phyloP scores from a whole-genome alignment of 2,113 vertebrate species.

The Phylloscopus whistleri region DNA sequence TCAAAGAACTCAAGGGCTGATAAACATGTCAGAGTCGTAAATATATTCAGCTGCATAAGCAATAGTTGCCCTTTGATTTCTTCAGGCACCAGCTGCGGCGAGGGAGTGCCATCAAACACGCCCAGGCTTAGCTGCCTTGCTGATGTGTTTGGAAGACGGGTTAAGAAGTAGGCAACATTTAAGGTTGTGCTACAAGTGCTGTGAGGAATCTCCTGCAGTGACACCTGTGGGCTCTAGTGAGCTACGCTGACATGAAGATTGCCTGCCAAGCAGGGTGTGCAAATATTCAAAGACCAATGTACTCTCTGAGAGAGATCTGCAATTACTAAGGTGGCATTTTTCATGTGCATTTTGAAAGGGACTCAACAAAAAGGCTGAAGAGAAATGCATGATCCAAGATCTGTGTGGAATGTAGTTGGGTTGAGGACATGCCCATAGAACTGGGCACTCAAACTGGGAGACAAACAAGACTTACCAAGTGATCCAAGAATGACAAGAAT shows the following conservation, averaged over 20 bases:
- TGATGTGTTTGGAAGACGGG: background rate
- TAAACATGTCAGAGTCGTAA: background rate
- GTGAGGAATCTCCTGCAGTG: background rate
- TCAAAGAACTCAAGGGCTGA: background rate
- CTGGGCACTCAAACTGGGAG: background rate
- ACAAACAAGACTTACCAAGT: constrained; percentile 82
- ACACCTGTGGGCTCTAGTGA: background rate
- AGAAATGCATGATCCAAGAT: background rate
- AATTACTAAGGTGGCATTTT: background rate
- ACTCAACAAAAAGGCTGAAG: background rate
- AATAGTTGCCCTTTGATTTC: background rate
- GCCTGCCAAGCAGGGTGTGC: background rate
- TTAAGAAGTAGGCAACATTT: accelerated
- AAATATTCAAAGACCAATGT: background rate
- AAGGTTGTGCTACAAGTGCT: background rate
- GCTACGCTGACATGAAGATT: background rate
- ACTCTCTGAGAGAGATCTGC: background rate
- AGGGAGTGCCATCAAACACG: background rate
- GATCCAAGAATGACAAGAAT: constrained; percentile 89
- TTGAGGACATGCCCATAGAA: background rate
- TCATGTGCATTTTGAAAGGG: background rate
- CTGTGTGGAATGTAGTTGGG: background rate
- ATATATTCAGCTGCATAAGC: background rate
- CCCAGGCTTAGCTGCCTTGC: background rate
- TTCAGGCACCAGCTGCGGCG: accelerated